Conservation (phyloP, 2,888 invertebrate species). For the Tetranychus truncatus region DNA sequence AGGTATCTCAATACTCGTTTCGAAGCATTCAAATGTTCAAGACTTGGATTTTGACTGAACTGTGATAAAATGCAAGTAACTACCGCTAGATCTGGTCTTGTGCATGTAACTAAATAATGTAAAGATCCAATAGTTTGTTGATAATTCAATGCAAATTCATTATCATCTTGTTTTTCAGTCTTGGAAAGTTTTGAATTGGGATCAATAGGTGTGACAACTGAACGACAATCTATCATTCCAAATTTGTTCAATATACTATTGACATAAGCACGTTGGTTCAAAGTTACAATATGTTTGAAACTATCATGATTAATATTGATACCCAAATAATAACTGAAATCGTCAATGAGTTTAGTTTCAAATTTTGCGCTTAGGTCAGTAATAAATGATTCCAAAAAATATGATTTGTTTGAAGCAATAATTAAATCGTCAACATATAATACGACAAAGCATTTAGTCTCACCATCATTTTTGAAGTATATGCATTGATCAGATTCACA, state of each 20-base stretch:
- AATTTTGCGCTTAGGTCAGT: not conserved
- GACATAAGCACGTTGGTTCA: slow-evolving; percentile 11
- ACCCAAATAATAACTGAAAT: slow-evolving; percentile 9
- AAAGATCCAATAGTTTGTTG: slow-evolving; percentile 13
- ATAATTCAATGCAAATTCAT: slow-evolving; percentile 6
- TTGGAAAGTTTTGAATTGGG: not conserved
- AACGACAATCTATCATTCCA: slow-evolving; percentile 19
- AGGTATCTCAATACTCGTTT: too few relatives aligned
- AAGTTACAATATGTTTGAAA: not conserved
- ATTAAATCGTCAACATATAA: slow-evolving; percentile 27
- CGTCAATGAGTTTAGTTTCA: not conserved
- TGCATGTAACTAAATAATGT: slow-evolving; percentile 7
- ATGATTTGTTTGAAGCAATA: slow-evolving; percentile 6
- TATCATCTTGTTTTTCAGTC: not conserved
- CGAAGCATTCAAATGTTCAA: too few relatives aligned
- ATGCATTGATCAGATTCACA: slow-evolving; percentile 22
- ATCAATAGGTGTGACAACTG: slow-evolving; percentile 6
- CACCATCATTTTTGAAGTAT: slow-evolving; percentile 15
- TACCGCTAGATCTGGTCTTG: too few relatives aligned
- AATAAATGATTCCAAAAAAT: slow-evolving; percentile 2
- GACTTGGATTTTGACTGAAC: too few relatives aligned
- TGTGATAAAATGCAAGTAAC: too few relatives aligned
- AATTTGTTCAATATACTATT: slow-evolving; percentile 18
- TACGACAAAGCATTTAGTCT: slow-evolving; percentile 17
- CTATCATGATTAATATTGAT: slow-evolving; percentile 10